phyloP scores from a whole-genome alignment of 2,888 invertebrate species.

The Seira musarum region DNA sequence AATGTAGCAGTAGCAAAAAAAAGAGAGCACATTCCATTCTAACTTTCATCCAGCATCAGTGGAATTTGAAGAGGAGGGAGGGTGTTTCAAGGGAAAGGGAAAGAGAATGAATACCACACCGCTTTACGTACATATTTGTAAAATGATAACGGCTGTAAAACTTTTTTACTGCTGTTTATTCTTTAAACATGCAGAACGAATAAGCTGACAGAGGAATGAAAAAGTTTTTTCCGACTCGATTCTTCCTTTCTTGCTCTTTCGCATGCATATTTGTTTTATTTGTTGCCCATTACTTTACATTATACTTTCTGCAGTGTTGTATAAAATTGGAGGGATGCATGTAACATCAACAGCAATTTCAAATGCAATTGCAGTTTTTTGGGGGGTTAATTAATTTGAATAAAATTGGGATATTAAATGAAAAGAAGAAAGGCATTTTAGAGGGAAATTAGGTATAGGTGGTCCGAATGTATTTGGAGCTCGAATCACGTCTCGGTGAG shows the following conservation, averaged over 20 bases:
- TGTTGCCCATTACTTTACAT: too few relatives aligned
- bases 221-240: conserved; percentile 35
- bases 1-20: not conserved
- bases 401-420: too few relatives aligned
- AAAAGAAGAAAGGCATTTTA: too few relatives aligned
- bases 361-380: too few relatives aligned
- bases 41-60: not conserved
- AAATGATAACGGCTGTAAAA: conserved; percentile 44
- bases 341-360: too few relatives aligned
- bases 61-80: conserved; percentile 19
- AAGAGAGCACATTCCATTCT: conserved; percentile 2
- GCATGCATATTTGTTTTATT: not conserved
- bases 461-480: too few relatives aligned
- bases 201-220: conserved; percentile 24
- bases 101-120: not conserved
- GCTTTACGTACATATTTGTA: conserved; percentile 1
- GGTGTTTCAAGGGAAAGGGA: not conserved
- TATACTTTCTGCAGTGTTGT: too few relatives aligned
- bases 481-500: not conserved
- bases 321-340: too few relatives aligned
- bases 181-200: conserved; percentile 49
- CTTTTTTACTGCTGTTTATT: conserved; percentile 56
- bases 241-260: not conserved
- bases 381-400: too few relatives aligned
- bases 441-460: too few relatives aligned